Evolutionary conservation across 2,797 vertebrate species (phyloP), one percentile per base, ranked within the genome.

Genomic region (Neomorphus geoffroyi): DNA sequence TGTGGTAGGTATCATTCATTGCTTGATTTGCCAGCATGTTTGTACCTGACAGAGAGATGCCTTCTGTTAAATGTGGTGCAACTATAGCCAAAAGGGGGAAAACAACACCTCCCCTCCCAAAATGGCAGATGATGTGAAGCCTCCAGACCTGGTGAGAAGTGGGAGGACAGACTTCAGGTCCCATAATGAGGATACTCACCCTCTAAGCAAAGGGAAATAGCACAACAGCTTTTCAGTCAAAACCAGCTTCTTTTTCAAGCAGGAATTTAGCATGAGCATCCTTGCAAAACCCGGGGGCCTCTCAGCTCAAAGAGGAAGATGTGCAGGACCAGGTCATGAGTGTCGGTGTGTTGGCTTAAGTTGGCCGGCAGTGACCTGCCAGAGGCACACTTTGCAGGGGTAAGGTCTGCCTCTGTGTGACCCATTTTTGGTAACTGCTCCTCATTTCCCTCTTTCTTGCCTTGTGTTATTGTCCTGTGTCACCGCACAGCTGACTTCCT

Each of bases 1-100:
- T 97, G 96, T 51, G 96, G 96, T 97, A 96, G 23, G 96, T 93
- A 78, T 39, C 24, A 46, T 65, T 73, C 35, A 23, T 8, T 80
- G 39, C 54, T 72, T 72, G 30, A n/a, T 75, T 83, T 72, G 13
- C n/a, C 65, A 33, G 4, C 35, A 64, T 75, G 9, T 54, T 80
- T 81, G 58, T 48, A 62, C 27, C 62, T 35, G 56, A 46, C 8
- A 48, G 65, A 91, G 50, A 72, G 50, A 15, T 1, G 0, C 18
- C 35, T 86, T 72, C 65, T n/a, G 2, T 69, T 35, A 73, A 81
- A 79, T 15, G 48, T 35, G 10, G 14, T 73, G 9, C 48, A 92
- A 21, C 14, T 60, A 37, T 46, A 79, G 62, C 5, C 16, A 26
- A 88, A 74, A 61, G 27, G 54, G 11, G 80, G 32, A 80, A 86